phyloP scores from a whole-genome alignment of 2,113 vertebrate species.

The Cyanoderma ruficeps region DNA sequence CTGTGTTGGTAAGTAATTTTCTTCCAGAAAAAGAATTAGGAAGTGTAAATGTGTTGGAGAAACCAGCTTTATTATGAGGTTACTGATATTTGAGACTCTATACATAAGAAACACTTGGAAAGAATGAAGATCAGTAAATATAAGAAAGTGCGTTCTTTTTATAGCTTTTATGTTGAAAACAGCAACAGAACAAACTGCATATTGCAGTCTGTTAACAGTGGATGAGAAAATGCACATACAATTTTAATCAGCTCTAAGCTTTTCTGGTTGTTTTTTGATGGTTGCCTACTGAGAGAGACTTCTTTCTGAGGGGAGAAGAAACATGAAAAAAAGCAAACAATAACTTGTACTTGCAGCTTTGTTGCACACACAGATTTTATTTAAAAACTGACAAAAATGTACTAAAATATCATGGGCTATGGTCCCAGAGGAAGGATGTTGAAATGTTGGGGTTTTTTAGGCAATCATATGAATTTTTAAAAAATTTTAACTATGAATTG shows the following conservation, averaged over 20 bases:
- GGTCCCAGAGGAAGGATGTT: not conserved
- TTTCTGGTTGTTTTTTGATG: not conserved
- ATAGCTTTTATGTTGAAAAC: not conserved
- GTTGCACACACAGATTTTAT: not conserved
- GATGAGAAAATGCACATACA: not conserved
- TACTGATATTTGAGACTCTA: not conserved
- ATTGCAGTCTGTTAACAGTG: not conserved
- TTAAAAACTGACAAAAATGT: not conserved
- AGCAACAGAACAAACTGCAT: not conserved
- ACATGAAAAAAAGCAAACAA: not conserved
- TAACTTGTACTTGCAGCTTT: not conserved
- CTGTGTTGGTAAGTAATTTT: conserved; percentile 85
- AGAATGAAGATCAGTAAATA: not conserved
- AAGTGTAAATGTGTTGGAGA: not conserved
- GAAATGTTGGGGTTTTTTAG: not conserved
- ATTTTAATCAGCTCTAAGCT: not conserved
- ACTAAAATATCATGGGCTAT: not conserved
- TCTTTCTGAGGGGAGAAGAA: not conserved
- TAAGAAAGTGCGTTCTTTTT: not conserved
- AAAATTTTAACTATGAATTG: not conserved
- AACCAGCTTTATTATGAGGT: not conserved
- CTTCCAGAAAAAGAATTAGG: not conserved
- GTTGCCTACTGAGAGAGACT: not conserved
- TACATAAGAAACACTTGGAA: not conserved
- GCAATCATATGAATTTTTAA: not conserved